A percentile compares a stretch with the other conserved stretches of the same genome.
phyloP scores from a whole-genome alignment of 2,888 invertebrate genomes.

The Aelia acuminata region DNA sequence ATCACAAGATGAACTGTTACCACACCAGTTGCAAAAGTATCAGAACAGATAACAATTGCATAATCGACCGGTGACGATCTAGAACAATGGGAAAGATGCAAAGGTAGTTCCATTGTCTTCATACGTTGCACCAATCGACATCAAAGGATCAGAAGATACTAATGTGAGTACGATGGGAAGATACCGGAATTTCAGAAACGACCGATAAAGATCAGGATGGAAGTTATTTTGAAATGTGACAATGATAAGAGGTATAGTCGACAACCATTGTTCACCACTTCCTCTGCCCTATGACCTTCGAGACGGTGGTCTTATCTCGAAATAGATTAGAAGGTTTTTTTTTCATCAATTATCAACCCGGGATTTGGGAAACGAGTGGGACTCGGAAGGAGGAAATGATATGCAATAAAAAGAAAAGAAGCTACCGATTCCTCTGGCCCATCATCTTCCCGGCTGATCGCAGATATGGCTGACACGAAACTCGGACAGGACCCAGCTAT shows the following conservation, averaged over 20 bases:
- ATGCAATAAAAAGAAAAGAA: conserved; percentile 32
- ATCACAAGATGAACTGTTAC: neutral
- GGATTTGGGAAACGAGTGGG: conserved; percentile 4
- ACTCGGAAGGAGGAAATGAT: conserved; percentile 28
- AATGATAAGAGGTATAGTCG: neutral
- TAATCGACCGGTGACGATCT: neutral
- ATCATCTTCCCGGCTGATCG: conserved; percentile 1
- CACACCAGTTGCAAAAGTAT: neutral
- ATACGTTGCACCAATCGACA: neutral
- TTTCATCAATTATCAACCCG: neutral
- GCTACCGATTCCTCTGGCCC: conserved; percentile 1
- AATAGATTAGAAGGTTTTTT: neutral
- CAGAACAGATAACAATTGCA: conserved; percentile 11
- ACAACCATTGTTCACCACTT: conserved; percentile 19
- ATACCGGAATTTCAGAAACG: neutral
- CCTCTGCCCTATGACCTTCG: conserved; percentile 2
- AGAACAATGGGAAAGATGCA: conserved; percentile 5
- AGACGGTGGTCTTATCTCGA: neutral
- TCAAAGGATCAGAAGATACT: neutral
- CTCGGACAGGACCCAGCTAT: neutral
- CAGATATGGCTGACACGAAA: neutral
- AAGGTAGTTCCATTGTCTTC: neutral
- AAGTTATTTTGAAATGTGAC: neutral
- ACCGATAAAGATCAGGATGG: neutral
- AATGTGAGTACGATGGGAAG: neutral